Conservation (phyloP, 2,113 vertebrate genomes). For the Nibea coibor region DNA sequence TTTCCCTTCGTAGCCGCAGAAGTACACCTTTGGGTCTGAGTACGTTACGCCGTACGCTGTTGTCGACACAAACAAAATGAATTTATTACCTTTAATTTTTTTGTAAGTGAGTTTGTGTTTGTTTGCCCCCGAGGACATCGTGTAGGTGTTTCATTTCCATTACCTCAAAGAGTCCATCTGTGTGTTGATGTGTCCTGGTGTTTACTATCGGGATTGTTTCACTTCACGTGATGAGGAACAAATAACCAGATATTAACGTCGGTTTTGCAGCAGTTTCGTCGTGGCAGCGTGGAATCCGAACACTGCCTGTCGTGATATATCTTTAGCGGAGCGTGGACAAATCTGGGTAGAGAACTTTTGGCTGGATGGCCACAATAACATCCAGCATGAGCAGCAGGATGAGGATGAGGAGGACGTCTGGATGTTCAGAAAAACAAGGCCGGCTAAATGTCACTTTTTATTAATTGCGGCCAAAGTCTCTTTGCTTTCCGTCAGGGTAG, state of each 20-base stretch:
- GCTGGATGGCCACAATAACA: not conserved
- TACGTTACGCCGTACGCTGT: no score
- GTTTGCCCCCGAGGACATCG: slow-evolving; percentile 20
- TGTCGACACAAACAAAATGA: no score
- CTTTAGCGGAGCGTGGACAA: slow-evolving; percentile 35
- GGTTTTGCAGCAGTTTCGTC: not conserved
- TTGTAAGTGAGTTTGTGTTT: slow-evolving; percentile 15
- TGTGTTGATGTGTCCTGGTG: not conserved
- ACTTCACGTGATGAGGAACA: not conserved
- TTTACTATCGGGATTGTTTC: not conserved
- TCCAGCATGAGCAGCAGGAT: not conserved
- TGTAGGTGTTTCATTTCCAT: slow-evolving; percentile 31
- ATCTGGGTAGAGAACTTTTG: slow-evolving; percentile 45
- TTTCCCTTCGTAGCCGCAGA: no score
- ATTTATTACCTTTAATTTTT: not conserved
- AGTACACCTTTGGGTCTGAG: no score
- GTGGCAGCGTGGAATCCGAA: not conserved
- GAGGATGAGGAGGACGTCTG: not conserved
- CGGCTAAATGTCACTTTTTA: slow-evolving; percentile 19
- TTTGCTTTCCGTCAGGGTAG: not conserved
- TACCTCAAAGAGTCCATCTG: not conserved
- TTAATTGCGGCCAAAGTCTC: slow-evolving; percentile 2
- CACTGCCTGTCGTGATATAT: slow-evolving; percentile 2
- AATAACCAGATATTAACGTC: not conserved
- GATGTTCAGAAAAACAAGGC: slow-evolving; percentile 19